These are phyloP conservation scores for Eudorcas thomsonii DNA, from an alignment of 2,113 vertebrate genomes.

Conservation along the genomic window DNA sequence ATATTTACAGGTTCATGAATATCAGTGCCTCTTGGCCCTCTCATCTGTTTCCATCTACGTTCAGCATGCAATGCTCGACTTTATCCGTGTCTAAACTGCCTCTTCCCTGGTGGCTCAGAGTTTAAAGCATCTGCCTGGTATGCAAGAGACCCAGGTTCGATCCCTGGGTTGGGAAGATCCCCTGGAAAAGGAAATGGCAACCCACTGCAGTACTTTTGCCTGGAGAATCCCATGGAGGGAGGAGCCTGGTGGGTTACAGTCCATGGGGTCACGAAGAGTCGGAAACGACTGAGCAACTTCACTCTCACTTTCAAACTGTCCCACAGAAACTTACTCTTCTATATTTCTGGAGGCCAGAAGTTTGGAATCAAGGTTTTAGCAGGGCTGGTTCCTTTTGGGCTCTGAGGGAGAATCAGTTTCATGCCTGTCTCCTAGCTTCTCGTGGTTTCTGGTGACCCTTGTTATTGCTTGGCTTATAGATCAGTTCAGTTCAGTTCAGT, in stretches of 20 bases:
- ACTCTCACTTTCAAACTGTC: too few relatives aligned
- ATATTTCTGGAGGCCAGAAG: neutral
- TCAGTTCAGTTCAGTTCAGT: neutral
- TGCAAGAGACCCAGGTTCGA: fast-evolving
- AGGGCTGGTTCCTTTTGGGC: neutral
- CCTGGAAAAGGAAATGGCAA: too few relatives aligned
- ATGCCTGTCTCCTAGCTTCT: neutral
- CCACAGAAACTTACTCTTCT: neutral
- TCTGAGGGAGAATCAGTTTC: neutral
- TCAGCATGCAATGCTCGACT: neutral
- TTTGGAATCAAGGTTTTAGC: neutral
- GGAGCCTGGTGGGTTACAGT: too few relatives aligned
- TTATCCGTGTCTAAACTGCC: neutral
- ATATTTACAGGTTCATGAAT: neutral
- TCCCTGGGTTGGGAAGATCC: too few relatives aligned
- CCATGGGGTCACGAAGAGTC: too few relatives aligned
- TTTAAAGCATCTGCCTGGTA: too few relatives aligned
- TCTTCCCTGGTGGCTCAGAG: too few relatives aligned
- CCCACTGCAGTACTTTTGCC: too few relatives aligned
- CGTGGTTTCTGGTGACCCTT: neutral
- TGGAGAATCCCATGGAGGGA: too few relatives aligned
- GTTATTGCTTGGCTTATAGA: neutral
- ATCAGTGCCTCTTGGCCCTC: neutral
- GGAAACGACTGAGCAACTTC: fast-evolving
- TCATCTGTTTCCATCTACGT: neutral